Evolutionary conservation across 2,888 invertebrate species (phyloP).

Genomic region (Melanotus villosus): DNA sequence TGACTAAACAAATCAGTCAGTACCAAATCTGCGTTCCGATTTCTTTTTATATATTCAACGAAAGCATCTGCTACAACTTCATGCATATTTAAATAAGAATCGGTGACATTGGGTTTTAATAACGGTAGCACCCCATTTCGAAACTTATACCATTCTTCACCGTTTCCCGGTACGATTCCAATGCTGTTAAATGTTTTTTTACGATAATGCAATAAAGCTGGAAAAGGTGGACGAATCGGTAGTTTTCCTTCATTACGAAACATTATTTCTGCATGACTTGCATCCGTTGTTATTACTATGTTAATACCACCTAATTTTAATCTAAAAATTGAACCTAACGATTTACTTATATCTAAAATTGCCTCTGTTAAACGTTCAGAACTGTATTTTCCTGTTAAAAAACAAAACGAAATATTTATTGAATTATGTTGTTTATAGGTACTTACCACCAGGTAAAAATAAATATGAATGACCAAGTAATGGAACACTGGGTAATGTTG

Average conservation of each 20-base stretch:
- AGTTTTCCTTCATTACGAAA: slow-evolving; percentile 70
- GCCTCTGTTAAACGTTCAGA: slow-evolving; percentile 67
- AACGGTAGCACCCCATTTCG: slow-evolving; percentile 70
- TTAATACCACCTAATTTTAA: slow-evolving; percentile 67
- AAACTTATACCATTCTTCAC: slow-evolving; percentile 73
- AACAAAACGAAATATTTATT: neutral
- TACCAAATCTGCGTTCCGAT: slow-evolving; percentile 56
- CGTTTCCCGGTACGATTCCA: slow-evolving; percentile 73
- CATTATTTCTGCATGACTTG: slow-evolving; percentile 69
- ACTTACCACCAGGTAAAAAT: slow-evolving; percentile 64
- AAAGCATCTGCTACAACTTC: slow-evolving; percentile 68
- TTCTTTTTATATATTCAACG: slow-evolving; percentile 64
- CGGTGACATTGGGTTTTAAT: slow-evolving; percentile 67
- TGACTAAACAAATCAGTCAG: slow-evolving; percentile 65
- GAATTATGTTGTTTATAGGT: neutral
- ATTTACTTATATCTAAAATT: slow-evolving; percentile 64
- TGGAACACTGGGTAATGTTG: slow-evolving; percentile 60
- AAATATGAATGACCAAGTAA: slow-evolving; percentile 64
- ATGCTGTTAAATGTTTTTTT: slow-evolving; percentile 67
- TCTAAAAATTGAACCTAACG: slow-evolving; percentile 70
- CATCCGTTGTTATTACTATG: slow-evolving; percentile 69
- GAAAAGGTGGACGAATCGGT: slow-evolving; percentile 71
- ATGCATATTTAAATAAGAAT: slow-evolving; percentile 66
- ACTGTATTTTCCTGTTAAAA: slow-evolving; percentile 56
- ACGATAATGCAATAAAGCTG: slow-evolving; percentile 70